Conservation (phyloP, 2,113 vertebrate species). For the Arvicanthis niloticus region DNA sequence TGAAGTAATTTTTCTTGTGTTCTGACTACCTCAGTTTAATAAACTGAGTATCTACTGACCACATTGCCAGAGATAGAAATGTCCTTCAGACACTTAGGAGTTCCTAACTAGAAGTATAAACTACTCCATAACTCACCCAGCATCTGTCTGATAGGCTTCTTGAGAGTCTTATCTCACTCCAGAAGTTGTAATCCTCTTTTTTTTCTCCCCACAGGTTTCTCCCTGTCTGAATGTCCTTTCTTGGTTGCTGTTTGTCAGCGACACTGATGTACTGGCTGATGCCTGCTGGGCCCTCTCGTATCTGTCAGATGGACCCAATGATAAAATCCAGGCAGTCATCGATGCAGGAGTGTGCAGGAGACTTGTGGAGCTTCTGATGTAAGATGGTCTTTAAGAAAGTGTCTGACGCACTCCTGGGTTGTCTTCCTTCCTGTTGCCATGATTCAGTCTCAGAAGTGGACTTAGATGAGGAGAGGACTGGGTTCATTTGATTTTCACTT, state of each 20-base stretch:
- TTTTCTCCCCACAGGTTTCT: conserved; percentile 90
- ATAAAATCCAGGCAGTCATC: conserved; percentile 99
- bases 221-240: conserved; percentile 98
- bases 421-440: background rate
- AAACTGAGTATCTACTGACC: background rate
- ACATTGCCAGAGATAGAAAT: conserved; percentile 3
- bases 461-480: background rate
- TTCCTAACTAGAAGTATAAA: background rate
- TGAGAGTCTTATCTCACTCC: conserved; percentile 14
- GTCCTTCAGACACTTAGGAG: background rate
- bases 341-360: conserved; percentile 98
- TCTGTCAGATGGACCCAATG: conserved; percentile 97
- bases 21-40: conserved; percentile 1
- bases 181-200: conserved; percentile 56
- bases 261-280: conserved; percentile 97
- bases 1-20: conserved; percentile 22
- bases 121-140: background rate
- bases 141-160: background rate
- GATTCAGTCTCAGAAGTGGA: no score
- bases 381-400: conserved; percentile 83
- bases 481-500: background rate
- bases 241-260: conserved; percentile 97
- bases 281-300: conserved; percentile 99
- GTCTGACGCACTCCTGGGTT: background rate
- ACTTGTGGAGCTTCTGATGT: conserved; percentile 97